Percentiles rank a stretch among this genome's conserved stretches.
These are phyloP conservation scores for Psilopsiagon aymara DNA, from an alignment of 2,113 vertebrate genomes.

Conservation along the genomic window DNA sequence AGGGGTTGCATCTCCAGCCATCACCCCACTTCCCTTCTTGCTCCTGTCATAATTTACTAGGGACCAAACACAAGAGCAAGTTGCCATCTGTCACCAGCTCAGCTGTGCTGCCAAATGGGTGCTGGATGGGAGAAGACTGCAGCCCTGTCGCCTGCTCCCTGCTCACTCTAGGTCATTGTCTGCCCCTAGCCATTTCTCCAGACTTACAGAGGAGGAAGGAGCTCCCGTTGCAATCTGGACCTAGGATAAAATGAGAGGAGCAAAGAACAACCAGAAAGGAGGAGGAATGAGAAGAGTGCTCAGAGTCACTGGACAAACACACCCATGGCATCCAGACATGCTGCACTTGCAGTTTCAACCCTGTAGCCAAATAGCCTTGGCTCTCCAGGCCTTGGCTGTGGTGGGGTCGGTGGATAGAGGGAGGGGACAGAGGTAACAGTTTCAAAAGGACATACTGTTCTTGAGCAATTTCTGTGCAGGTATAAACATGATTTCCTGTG, in stretches of 20 bases:
- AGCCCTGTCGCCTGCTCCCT: rapidly evolving
- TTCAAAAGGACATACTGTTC: slow-evolving; percentile 31
- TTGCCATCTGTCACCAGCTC: neutral
- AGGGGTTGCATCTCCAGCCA: neutral
- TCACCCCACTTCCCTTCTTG: neutral
- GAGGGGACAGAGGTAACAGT: neutral
- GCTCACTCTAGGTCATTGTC: neutral
- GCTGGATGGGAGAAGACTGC: neutral
- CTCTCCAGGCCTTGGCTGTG: neutral
- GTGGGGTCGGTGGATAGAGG: neutral
- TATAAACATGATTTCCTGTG: slow-evolving; percentile 50
- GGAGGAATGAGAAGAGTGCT: neutral
- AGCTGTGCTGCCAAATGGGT: neutral
- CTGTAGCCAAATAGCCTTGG: neutral
- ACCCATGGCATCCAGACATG: neutral
- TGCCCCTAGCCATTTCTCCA: neutral
- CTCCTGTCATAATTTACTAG: neutral
- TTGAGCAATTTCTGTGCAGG: slow-evolving; percentile 63
- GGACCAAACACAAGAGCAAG: neutral
- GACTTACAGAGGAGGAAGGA: rapidly evolving
- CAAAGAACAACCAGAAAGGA: neutral
- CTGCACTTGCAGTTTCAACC: neutral
- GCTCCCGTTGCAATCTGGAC: neutral
- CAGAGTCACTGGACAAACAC: neutral
- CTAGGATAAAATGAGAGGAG: neutral